Conservation (phyloP, 2,888 invertebrate genomes). For the Andrena bicolor region DNA sequence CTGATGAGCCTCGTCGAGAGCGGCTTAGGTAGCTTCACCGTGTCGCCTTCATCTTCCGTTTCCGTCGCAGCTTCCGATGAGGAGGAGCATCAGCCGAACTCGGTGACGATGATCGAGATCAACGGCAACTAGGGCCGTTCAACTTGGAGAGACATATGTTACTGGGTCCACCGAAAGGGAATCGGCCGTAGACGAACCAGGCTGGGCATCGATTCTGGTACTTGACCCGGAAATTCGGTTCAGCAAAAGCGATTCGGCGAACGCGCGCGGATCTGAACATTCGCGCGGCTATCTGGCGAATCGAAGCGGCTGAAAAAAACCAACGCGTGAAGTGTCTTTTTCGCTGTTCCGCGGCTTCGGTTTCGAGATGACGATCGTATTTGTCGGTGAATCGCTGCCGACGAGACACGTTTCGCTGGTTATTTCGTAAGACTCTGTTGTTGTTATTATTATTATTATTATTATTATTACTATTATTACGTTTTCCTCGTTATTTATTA, state of each 20-base stretch:
- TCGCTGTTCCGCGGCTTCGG: not conserved
- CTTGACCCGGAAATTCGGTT: not conserved
- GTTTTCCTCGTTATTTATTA: conserved; percentile 36
- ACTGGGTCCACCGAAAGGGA: not conserved
- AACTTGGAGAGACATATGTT: not conserved
- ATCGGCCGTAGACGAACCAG: not conserved
- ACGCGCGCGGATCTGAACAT: conserved; percentile 2
- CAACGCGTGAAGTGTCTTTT: not conserved
- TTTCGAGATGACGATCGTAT: not conserved
- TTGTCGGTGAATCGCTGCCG: not conserved
- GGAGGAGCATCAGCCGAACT: conserved; percentile 66
- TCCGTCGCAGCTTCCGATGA: conserved; percentile 38
- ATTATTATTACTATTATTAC: conserved; percentile 4
- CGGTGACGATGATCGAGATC: conserved; percentile 73
- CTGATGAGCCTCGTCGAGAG: conserved; percentile 77
- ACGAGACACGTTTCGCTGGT: not conserved
- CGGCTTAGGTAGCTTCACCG: conserved; percentile 76
- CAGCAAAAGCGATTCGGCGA: conserved; percentile 5
- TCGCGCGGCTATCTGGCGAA: not conserved
- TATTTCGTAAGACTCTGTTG: conserved; percentile 6
- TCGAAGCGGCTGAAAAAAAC: not conserved
- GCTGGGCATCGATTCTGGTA: conserved; percentile 6
- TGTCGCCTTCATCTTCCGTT: conserved; percentile 53
- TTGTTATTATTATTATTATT: conserved; percentile 18
- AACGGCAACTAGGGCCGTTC: conserved; percentile 61